Base-by-base conservation (phyloP, 1,140 invertebrate genomes). In the Tetraneura akinire region DNA sequence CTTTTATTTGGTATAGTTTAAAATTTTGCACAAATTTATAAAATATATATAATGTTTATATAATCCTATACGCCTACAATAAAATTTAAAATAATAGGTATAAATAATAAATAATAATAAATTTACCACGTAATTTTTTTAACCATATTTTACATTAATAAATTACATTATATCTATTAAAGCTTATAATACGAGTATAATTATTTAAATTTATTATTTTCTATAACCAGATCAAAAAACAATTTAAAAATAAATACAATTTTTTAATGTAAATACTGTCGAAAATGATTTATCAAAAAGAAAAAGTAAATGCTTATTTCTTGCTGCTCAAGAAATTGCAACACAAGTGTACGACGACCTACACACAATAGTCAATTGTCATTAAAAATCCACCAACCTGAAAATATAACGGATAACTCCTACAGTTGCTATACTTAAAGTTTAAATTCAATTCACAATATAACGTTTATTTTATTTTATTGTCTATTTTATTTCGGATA, bases 341-440 rank as follows among this genome's bases (percentile, higher is more conserved):
- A 3, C 8, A 8, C 8, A 37, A 37, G 3, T 37, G 32, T 57
- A 78, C 21, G 47, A 60, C 47, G 11, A 47, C 74, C 74, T 37
- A 78, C 74, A 55, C 74, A 47, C 45, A n/a, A 49, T 49, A 23
- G 68, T 71, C 68, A 51, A 51, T 29, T 23, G 51, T 29, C 47
- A 70, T 70, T 70, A 21, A 51, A 71, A 51, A 71, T 78, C 32
- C 74, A 14, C 74, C 74, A 78, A 78, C 74, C 37, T 21, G 5
- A 45, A 74, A 45, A 78, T 45, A 14, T 78, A 78, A 78, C 74
- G 55, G 74, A 21, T 37, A 57, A 53, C 73, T 57, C 73, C 74
- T 45, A 78, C 74, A 60, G 21, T 55, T 10, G 1, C 37, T 29
- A n/a, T n/a, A 71, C 47, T 70, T 32, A 29, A 71, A 49, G 68